A percentile compares a stretch with the other conserved stretches of the same genome.
Conservation (phyloP, 2,113 vertebrate species). For the Agelaius phoeniceus region DNA sequence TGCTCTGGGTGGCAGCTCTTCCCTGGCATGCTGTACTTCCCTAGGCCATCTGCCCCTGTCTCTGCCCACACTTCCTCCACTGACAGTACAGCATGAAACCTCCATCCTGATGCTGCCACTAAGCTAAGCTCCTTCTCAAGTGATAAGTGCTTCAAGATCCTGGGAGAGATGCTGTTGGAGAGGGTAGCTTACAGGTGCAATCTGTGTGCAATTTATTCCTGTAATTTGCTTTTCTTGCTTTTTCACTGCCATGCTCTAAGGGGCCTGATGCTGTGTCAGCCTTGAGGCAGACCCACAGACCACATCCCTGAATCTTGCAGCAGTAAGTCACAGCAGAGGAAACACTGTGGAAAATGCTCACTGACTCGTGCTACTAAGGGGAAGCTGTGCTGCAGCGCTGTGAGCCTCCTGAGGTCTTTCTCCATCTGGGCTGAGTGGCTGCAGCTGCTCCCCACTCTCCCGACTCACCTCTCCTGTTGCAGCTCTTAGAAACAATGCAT, state of each 20-base stretch:
- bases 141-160: neutral
- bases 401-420: neutral
- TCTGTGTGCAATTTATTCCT: neutral
- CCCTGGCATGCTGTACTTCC: neutral
- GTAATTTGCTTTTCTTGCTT: neutral
- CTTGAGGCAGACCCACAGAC: neutral
- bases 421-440: constrained; percentile 1
- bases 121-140: neutral
- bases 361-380: neutral
- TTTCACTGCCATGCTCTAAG: neutral
- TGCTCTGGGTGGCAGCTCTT: neutral
- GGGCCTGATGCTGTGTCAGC: neutral
- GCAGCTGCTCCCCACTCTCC: neutral
- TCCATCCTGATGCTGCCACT: neutral
- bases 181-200: neutral
- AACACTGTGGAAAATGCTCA: neutral
- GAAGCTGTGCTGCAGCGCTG: neutral
- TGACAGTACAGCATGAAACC: neutral
- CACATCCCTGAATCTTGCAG: neutral
- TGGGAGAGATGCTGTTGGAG: neutral
- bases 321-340: neutral
- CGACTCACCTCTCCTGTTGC: neutral
- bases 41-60: neutral
- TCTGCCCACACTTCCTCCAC: neutral
- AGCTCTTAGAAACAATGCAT: neutral